Conservation (phyloP, 2,888 invertebrate species). For the Falcaria lacertinaria region DNA sequence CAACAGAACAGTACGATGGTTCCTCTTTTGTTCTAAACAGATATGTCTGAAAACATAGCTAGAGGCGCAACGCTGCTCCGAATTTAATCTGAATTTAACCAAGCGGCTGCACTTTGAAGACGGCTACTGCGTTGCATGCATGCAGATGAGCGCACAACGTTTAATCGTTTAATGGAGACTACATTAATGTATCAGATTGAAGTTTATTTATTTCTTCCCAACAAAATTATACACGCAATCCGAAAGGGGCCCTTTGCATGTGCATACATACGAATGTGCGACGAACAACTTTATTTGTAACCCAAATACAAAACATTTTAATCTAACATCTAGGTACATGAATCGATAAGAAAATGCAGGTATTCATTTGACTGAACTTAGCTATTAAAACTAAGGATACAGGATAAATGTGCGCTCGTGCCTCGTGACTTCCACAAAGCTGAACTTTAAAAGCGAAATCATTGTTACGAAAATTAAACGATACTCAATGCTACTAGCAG, state of each 20-base stretch:
- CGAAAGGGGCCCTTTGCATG: background rate
- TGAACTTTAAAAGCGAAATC: slow-evolving; percentile 49
- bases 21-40: slow-evolving; percentile 22
- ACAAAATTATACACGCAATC: slow-evolving; percentile 28
- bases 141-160: slow-evolving; percentile 68
- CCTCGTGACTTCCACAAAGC: slow-evolving; percentile 37
- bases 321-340: slow-evolving; percentile 26
- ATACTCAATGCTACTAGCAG: slow-evolving; percentile 32
- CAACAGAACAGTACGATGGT: no score
- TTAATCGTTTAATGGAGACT: slow-evolving; percentile 71
- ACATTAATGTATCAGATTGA: slow-evolving; percentile 67
- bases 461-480: slow-evolving; percentile 54
- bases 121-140: slow-evolving; percentile 56
- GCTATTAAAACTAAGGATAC: slow-evolving; percentile 38
- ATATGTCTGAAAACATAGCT: slow-evolving; percentile 31
- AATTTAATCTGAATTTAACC: slow-evolving; percentile 59
- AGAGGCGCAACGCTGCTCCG: slow-evolving; percentile 31
- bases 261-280: background rate
- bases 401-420: slow-evolving; percentile 27
- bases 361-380: slow-evolving; percentile 28
- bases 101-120: slow-evolving; percentile 62
- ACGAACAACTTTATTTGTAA: slow-evolving; percentile 13
- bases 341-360: slow-evolving; percentile 27
- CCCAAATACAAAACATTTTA: slow-evolving; percentile 19
- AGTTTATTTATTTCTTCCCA: slow-evolving; percentile 43